Percentiles rank a stretch among this genome's conserved stretches.
Evolutionary conservation across 2,888 invertebrate genomes (phyloP).

Genomic region (Melanchra persicariae): DNA sequence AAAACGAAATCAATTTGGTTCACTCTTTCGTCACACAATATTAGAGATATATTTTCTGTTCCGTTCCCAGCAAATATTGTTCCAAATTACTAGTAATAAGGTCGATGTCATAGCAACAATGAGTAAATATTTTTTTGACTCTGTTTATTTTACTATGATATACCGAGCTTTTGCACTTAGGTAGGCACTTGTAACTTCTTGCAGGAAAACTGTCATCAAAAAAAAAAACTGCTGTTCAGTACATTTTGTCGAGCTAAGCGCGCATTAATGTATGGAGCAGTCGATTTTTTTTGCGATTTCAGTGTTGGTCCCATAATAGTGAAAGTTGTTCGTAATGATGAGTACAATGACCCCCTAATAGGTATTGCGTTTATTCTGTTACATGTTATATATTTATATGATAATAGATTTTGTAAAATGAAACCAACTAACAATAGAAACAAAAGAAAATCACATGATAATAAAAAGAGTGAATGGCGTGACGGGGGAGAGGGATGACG

Average conservation of each 20-base stretch:
- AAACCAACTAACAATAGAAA: background rate
- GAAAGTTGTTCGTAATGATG: too few relatives aligned
- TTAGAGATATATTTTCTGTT: constrained; percentile 21
- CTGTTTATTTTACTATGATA: background rate
- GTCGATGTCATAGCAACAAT: constrained; percentile 4
- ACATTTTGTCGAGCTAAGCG: too few relatives aligned
- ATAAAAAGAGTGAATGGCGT: too few relatives aligned
- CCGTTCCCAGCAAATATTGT: constrained; percentile 22
- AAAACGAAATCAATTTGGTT: constrained; percentile 45
- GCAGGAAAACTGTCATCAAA: background rate
- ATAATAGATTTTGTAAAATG: too few relatives aligned
- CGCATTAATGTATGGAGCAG: too few relatives aligned
- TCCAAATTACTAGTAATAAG: constrained; percentile 20
- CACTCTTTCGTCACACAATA: constrained; percentile 20
- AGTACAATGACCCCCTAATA: too few relatives aligned
- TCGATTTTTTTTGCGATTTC: too few relatives aligned
- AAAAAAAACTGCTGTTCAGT: too few relatives aligned
- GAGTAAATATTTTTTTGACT: background rate
- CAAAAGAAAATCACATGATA: background rate
- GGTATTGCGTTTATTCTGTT: too few relatives aligned
- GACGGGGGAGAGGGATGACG: too few relatives aligned
- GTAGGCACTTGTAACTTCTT: background rate
- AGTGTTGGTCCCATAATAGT: too few relatives aligned
- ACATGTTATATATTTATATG: too few relatives aligned
- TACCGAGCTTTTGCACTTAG: background rate